These are phyloP conservation scores for Amblyopsis hoosieri DNA, from an alignment of 2,797 vertebrate genomes.

Conservation along the genomic window DNA sequence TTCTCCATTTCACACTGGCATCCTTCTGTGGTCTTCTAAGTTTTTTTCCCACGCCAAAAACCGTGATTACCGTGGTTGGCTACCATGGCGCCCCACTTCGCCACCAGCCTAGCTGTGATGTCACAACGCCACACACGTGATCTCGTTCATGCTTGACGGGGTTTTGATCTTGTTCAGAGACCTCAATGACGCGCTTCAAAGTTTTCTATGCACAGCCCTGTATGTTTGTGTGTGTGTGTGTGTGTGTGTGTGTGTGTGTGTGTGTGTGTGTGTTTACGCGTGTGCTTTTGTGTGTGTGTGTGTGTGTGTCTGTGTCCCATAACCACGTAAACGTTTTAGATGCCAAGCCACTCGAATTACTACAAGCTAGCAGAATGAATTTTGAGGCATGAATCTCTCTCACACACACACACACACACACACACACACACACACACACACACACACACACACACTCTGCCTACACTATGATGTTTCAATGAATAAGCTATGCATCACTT, in stretches of 20 bases:
- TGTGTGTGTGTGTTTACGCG: not conserved
- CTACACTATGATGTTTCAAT: conserved; percentile 22
- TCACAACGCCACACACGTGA: conserved; percentile 18
- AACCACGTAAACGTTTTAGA: conserved; percentile 3
- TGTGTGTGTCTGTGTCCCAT: not conserved
- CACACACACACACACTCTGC: conserved; percentile 3
- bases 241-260: not conserved
- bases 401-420: not conserved
- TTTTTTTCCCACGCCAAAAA: conserved; percentile 10
- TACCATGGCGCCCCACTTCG: conserved; percentile 15
- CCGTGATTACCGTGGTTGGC: not conserved
- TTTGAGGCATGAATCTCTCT: not conserved
- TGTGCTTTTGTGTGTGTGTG: not conserved
- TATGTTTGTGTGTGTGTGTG: not conserved
- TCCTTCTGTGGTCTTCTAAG: not conserved
- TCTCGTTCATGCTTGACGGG: conserved; percentile 36
- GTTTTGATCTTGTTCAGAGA: conserved; percentile 27
- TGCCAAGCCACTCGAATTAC: not conserved
- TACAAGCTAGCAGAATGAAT: not conserved
- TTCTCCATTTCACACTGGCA: conserved; percentile 55
- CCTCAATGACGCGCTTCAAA: conserved; percentile 17
- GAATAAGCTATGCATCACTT: conserved; percentile 21
- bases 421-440: conserved; percentile 1
- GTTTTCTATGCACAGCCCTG: not conserved
- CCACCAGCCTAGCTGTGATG: conserved; percentile 33